These are phyloP conservation scores for Chloromyia formosa DNA, from an alignment of 2,888 invertebrate species.

Conservation along the genomic window DNA sequence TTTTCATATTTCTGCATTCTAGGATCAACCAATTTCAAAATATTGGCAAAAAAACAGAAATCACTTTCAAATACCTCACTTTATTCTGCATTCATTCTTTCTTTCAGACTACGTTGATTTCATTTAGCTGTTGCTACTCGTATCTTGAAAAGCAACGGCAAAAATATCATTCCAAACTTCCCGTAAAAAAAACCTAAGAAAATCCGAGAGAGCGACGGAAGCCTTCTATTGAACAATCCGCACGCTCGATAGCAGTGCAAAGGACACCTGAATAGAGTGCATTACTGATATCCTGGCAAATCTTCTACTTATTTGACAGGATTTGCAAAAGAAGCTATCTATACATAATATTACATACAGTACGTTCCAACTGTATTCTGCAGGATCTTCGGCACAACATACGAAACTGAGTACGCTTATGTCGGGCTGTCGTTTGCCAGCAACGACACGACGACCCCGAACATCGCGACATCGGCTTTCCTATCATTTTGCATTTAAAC, in stretches of 20 bases:
- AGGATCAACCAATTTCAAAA: neutral
- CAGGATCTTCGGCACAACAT: neutral
- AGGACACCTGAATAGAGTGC: slow-evolving; percentile 15
- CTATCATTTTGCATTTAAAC: slow-evolving; percentile 1
- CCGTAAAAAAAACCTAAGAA: neutral
- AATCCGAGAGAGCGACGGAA: neutral
- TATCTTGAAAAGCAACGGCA: neutral
- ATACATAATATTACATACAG: neutral
- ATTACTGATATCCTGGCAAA: slow-evolving; percentile 36
- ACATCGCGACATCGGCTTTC: no score
- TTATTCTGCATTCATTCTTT: neutral
- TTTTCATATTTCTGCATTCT: neutral
- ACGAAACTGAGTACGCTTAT: neutral
- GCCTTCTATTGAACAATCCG: slow-evolving; percentile 1
- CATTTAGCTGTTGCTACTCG: slow-evolving; percentile 3
- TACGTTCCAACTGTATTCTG: neutral
- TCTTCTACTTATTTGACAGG: slow-evolving; percentile 23
- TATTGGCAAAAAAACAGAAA: neutral
- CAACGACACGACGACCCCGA: neutral
- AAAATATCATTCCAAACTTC: neutral
- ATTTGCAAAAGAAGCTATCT: slow-evolving; percentile 1
- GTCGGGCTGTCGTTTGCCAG: neutral
- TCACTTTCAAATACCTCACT: neutral
- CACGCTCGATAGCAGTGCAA: neutral
- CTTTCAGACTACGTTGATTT: neutral